Conservation (phyloP, 2,113 vertebrate species). For the Xiphophorus couchianus region DNA sequence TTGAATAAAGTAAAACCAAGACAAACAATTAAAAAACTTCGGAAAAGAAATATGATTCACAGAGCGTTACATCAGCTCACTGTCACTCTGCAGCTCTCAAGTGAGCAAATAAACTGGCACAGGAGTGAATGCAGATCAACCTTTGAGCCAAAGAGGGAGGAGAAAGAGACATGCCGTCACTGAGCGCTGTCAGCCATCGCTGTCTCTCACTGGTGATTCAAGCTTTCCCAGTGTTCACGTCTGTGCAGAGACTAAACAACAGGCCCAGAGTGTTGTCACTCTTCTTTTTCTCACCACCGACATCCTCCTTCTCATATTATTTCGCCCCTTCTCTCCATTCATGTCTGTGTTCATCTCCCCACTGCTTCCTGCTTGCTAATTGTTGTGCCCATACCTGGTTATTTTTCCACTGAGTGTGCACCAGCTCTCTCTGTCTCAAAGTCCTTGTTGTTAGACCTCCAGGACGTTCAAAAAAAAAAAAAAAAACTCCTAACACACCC, state of each 20-base stretch:
- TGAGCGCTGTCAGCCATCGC: constrained; percentile 59
- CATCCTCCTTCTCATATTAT: constrained; percentile 46
- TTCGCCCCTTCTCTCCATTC: constrained; percentile 54
- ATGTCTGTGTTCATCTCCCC: constrained; percentile 58
- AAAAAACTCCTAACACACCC: constrained; percentile 47
- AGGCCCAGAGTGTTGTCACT: constrained; percentile 29
- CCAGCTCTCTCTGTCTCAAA: constrained; percentile 38
- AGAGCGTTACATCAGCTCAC: constrained; percentile 1
- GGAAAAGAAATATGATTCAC: background rate
- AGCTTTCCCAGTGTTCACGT: constrained; percentile 75
- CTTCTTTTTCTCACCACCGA: constrained; percentile 46
- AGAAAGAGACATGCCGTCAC: constrained; percentile 79
- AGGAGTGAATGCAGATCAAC: constrained; percentile 17
- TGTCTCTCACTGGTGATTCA: constrained; percentile 71
- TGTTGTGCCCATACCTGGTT: constrained; percentile 46
- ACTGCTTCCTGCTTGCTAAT: constrained; percentile 70
- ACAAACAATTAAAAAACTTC: background rate
- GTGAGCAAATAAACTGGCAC: constrained; percentile 21
- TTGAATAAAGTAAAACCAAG: background rate
- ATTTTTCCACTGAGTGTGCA: constrained; percentile 48
- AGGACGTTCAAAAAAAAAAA: constrained; percentile 69
- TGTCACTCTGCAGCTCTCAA: constrained; percentile 31
- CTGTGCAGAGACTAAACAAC: constrained; percentile 57
- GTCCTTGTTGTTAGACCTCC: constrained; percentile 63
- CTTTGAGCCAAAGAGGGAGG: constrained; percentile 56